phyloP scores from a whole-genome alignment of 1,140 invertebrate species.

The Onthophagus taurus region DNA sequence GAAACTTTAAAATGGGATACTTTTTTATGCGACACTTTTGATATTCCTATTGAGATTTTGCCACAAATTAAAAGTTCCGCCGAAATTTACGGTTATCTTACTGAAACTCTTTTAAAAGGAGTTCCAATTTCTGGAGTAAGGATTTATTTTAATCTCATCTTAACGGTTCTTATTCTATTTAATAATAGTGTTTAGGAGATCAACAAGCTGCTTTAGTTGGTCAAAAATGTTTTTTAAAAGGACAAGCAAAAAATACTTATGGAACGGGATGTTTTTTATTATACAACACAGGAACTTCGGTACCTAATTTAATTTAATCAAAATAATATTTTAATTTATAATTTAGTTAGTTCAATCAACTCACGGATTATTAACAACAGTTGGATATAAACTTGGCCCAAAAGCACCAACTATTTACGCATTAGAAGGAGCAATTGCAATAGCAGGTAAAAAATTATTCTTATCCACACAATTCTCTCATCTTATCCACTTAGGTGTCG shows the following conservation, averaged over 20 bases:
- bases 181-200: slow-evolving; percentile 61
- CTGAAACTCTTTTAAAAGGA: slow-evolving; percentile 60
- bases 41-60: slow-evolving; percentile 71
- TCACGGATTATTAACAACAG: slow-evolving; percentile 88
- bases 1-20: slow-evolving; percentile 86
- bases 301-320: too few species aligned
- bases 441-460: slow-evolving; percentile 51
- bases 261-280: slow-evolving; percentile 94
- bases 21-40: slow-evolving; percentile 78
- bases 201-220: slow-evolving; percentile 93
- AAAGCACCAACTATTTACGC: slow-evolving; percentile 75
- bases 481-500: too few species aligned
- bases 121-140: slow-evolving; percentile 80
- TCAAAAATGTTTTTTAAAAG: slow-evolving; percentile 81
- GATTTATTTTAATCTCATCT: too few species aligned
- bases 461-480: too few species aligned
- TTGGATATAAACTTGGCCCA: slow-evolving; percentile 85
- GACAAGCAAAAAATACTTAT: slow-evolving; percentile 94
- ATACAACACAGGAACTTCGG: slow-evolving; percentile 83
- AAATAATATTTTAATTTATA: too few species aligned
- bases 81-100: slow-evolving; percentile 74
- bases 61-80: slow-evolving; percentile 81
- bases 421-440: slow-evolving; percentile 78
- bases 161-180: not conserved
- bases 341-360: slow-evolving; percentile 67